phyloP scores from a whole-genome alignment of 2,797 vertebrate genomes.

The Gouania willdenowi region DNA sequence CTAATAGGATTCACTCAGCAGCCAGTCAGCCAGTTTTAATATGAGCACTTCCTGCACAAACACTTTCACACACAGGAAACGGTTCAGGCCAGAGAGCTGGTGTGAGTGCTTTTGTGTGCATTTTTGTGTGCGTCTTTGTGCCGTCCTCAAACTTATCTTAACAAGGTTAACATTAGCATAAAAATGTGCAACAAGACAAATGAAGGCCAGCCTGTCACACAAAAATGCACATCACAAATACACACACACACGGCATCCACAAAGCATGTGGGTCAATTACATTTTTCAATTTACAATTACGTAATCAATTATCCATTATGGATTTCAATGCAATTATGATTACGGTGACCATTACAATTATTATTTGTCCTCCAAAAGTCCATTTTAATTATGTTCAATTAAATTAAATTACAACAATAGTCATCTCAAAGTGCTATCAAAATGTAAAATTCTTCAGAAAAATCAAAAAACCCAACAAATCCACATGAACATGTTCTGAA shows the following conservation, averaged over 20 bases:
- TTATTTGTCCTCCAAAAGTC: no score
- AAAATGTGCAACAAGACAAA: slow-evolving; percentile 15
- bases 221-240: not conserved
- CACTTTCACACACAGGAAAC: not conserved
- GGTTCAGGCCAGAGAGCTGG: not conserved
- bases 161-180: slow-evolving; percentile 27
- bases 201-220: slow-evolving; percentile 10
- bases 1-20: slow-evolving; percentile 27
- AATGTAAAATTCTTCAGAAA: no score
- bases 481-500: no score
- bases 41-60: slow-evolving; percentile 26
- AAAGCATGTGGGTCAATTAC: no score
- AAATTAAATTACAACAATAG: no score
- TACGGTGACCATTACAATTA: no score
- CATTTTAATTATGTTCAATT: no score
- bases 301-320: no score
- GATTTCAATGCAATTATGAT: no score
- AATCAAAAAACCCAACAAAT: no score
- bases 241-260: slow-evolving; percentile 1
- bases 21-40: slow-evolving; percentile 17
- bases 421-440: no score
- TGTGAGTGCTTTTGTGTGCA: not conserved
- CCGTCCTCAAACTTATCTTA: slow-evolving; percentile 32
- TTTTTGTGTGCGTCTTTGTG: slow-evolving; percentile 4
- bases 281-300: no score